Evolutionary conservation across 2,888 invertebrate genomes (phyloP), one percentile per base, ranked within the genome.

Genomic region (Terebella lapidaria): DNA sequence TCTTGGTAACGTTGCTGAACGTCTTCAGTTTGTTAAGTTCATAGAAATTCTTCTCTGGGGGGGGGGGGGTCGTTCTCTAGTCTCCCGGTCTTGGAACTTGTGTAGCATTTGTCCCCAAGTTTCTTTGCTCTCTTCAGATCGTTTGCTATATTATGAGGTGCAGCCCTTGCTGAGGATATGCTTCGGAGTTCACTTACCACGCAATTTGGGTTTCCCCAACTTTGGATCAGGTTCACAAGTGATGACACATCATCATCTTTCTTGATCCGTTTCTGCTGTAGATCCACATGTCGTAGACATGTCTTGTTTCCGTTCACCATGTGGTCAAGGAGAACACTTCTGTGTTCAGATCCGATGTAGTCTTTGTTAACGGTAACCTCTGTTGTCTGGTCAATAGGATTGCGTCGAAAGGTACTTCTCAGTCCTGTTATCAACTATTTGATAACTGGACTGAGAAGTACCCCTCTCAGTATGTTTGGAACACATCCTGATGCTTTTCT

Each of bases 1-100:
- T 55, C 35, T 55, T 29, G 27, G 18, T 18, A 10, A 53, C 4
- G 22, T 53, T 26, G 22, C 53, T 53, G 26, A 53, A 53, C 10
- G 58, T 58, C 26, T 68, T 64, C 53, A 68, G 51, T 18, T 62
- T 59, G 1, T 59, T 55, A 42, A 51, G 63, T 46, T 60, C 51
- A 42, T 25, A 56, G 49, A 26, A 65, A 65, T 62, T 67, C 57
- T 57, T 67, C 64, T 52, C 56, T 47, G 42, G 51, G 15, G 51
- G 29, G 27, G 54, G 62, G 57, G 27, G 57, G 52, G 46, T 60
- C 35, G n/a, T 22, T 54, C 35, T 64, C 62, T 29, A 67, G 60
- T 25, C 60, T 52, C 26, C 60, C 59, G 18, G 55, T 30, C 53
- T 56, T 64, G 57, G 63, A 66, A 15, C 45, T 59, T 47, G 61